Conservation (phyloP, 2,113 vertebrate genomes). For the Thalassoma bifasciatum region DNA sequence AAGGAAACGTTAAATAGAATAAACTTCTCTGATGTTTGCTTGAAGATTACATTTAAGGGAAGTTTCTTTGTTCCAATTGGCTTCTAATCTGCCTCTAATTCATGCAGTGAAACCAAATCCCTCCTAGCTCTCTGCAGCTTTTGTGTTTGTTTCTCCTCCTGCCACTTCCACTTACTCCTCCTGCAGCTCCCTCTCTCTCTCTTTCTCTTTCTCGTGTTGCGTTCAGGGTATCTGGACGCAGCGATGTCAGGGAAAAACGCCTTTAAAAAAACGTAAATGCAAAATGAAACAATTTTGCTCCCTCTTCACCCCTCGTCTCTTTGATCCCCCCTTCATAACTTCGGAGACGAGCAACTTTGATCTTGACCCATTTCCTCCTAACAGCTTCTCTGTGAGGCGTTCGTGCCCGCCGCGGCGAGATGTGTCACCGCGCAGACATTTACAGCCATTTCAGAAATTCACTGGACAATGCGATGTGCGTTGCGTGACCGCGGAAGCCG, state of each 20-base stretch:
- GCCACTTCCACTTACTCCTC: slow-evolving; percentile 37
- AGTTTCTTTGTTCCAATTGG: slow-evolving; percentile 34
- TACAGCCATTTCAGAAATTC: slow-evolving; percentile 63
- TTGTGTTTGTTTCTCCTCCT: slow-evolving; percentile 51
- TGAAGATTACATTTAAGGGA: slow-evolving; percentile 22
- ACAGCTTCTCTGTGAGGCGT: slow-evolving; percentile 60
- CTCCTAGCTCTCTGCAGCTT: slow-evolving; percentile 19
- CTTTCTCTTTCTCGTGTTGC: slow-evolving; percentile 21
- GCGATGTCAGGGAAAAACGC: slow-evolving; percentile 57
- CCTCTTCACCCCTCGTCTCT: slow-evolving; percentile 54
- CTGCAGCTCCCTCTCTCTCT: background rate
- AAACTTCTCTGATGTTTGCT: slow-evolving; percentile 31
- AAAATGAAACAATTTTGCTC: slow-evolving; percentile 42
- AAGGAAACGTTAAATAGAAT: slow-evolving; percentile 27
- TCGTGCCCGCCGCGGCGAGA: slow-evolving; percentile 23
- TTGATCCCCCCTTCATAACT: slow-evolving; percentile 60
- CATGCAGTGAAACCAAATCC: slow-evolving; percentile 29
- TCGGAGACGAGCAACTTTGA: slow-evolving; percentile 69
- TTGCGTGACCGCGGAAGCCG: slow-evolving; percentile 43
- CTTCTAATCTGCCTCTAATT: slow-evolving; percentile 36
- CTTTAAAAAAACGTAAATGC: slow-evolving; percentile 32
- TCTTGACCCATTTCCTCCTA: slow-evolving; percentile 76
- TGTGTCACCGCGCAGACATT: slow-evolving; percentile 62
- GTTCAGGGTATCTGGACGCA: slow-evolving; percentile 37
- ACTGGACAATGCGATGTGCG: slow-evolving; percentile 65